phyloP scores from a whole-genome alignment of 1,140 invertebrate genomes.

The Nymphalis io region DNA sequence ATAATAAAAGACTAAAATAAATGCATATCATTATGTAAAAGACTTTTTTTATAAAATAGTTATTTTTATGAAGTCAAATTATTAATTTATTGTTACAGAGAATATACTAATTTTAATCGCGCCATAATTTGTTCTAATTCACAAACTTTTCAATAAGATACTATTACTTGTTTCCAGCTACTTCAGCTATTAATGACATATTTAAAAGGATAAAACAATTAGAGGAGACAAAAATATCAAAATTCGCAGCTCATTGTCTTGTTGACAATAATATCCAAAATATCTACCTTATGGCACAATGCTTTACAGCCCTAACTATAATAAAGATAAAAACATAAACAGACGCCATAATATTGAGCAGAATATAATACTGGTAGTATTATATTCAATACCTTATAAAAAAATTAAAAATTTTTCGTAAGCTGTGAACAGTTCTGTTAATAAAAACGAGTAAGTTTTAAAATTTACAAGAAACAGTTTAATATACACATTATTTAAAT shows the following conservation, averaged over 20 bases:
- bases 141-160: too few relatives aligned
- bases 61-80: too few relatives aligned
- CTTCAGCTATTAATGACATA: too few relatives aligned
- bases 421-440: background rate
- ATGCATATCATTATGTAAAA: too few relatives aligned
- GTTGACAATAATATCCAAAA: background rate
- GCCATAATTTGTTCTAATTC: too few relatives aligned
- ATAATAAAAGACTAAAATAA: too few relatives aligned
- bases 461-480: too few relatives aligned
- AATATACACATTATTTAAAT: background rate
- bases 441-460: background rate
- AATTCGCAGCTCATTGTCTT: background rate
- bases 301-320: background rate
- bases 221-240: background rate
- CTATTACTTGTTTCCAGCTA: too few relatives aligned
- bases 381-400: background rate
- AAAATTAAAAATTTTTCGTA: background rate
- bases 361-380: background rate
- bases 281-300: slow-evolving; percentile 3
- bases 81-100: too few relatives aligned
- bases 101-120: too few relatives aligned
- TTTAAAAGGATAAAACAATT: too few relatives aligned
- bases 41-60: too few relatives aligned
- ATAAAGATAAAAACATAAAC: background rate
- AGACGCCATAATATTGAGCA: background rate